Evolutionary conservation across 2,113 vertebrate species (phyloP).

Genomic region (Zapornia atra): DNA sequence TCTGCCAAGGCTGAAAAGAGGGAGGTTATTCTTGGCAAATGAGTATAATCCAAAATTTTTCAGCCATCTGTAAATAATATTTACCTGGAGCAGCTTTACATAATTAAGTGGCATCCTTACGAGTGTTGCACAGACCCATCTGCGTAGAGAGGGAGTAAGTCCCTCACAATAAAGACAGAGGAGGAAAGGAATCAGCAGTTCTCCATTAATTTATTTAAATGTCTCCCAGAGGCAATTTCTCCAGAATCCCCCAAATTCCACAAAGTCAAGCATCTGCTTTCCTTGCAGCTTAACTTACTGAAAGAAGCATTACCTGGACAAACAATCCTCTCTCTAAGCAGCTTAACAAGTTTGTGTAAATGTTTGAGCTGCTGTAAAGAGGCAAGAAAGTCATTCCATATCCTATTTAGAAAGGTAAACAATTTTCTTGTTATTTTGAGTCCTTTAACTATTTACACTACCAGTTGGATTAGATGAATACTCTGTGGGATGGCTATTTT

Average conservation of each 20-base stretch:
- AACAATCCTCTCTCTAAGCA: conserved; percentile 24
- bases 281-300: not conserved
- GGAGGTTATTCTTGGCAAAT: conserved; percentile 58
- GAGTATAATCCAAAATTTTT: conserved; percentile 44
- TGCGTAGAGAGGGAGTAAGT: conserved; percentile 22
- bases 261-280: conserved; percentile 40
- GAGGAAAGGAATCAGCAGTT: not conserved
- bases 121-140: conserved; percentile 24
- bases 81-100: conserved; percentile 71
- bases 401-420: conserved; percentile 35
- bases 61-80: conserved; percentile 64
- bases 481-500: not conserved
- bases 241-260: not conserved
- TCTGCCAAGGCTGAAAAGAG: not conserved
- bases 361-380: conserved; percentile 46
- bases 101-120: conserved; percentile 49
- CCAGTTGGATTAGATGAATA: not conserved
- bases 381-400: conserved; percentile 12
- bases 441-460: not conserved
- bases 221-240: conserved; percentile 21
- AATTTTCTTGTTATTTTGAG: conserved; percentile 20
- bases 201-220: conserved; percentile 27
- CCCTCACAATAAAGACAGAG: conserved; percentile 33
- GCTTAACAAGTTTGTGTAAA: conserved; percentile 57
- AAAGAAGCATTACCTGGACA: conserved; percentile 45